Evolutionary conservation across 2,888 invertebrate genomes (phyloP), one percentile per base, ranked within the genome.

Genomic region (Netelia inedita): DNA sequence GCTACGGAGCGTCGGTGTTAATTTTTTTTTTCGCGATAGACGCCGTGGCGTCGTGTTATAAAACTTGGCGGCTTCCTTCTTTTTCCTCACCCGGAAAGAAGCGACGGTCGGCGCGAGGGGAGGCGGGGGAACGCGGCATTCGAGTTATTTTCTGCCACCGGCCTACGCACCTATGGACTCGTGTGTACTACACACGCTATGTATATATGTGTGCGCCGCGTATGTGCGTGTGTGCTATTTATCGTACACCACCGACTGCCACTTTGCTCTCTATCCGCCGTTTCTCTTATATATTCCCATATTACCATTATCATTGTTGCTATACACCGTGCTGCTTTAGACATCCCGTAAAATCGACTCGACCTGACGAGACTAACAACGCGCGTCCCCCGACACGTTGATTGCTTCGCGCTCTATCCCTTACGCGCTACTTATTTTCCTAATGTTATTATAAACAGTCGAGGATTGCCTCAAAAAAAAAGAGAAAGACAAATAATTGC

Each of bases 91-190:
- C 78, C 66, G 72, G 74, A 79, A 65, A 82, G 79, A 83, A 83
- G 79, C 73, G 74, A 63, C 65, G 78, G 59, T 75, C 68, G 81
- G 73, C 66, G 75, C 55, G 50, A 66, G 87, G 83, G 85, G 84
- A 87, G 88, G 87, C 86, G 87, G 87, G 81, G 85, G 85, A 87
- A 88, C 89, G 88, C 89, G 87, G 87, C 89, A 86, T 88, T 89
- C 88, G 87, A 87, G 87, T 86, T 88, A 88, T 88, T 88, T 87
- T 88, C 83, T 87, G 85, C 86, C 82, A 80, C 86, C 87, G 83
- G 82, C 86, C 86, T 86, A 87, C 87, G 85, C 87, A 84, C 79
- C 83, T 87, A 76, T 71, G 66, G 73, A 78, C 82, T 78, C 66
- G 55, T 65, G 55, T 72, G 63, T 43, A 76, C 79, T n/a, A 63